Conservation (phyloP, 2,888 invertebrate species). For the Lasioglossum lativentre region DNA sequence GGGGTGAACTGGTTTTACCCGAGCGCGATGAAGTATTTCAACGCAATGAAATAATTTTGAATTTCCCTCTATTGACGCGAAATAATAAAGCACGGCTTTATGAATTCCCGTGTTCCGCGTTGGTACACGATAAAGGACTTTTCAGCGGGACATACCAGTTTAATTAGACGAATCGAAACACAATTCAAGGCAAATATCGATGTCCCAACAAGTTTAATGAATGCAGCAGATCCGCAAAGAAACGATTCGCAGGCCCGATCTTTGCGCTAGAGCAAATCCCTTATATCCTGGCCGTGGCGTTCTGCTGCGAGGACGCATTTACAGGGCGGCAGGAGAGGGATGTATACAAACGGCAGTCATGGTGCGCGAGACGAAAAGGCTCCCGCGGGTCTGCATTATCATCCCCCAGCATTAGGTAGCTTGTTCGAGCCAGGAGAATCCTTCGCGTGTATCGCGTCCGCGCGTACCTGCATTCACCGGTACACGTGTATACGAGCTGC, state of each 20-base stretch:
- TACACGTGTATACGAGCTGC: conserved; percentile 71
- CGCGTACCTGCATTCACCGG: conserved; percentile 56
- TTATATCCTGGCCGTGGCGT: conserved; percentile 33
- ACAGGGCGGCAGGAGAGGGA: conserved; percentile 17
- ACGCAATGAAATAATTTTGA: not conserved
- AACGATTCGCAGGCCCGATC: not conserved
- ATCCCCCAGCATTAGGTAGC: conserved; percentile 73
- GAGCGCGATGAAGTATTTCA: not conserved
- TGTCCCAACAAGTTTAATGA: not conserved
- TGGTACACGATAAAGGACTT: not conserved
- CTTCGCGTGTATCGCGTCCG: conserved; percentile 61
- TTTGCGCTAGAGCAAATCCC: conserved; percentile 9
- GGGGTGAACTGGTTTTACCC: not conserved
- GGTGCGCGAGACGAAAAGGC: conserved; percentile 71
- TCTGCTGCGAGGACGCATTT: conserved; percentile 32
- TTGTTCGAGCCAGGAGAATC: conserved; percentile 55
- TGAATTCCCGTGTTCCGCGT: not conserved
- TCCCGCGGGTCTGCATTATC: conserved; percentile 78
- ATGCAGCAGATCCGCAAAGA: not conserved
- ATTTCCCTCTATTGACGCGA: not conserved
- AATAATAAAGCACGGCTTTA: not conserved
- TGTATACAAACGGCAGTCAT: conserved; percentile 42
- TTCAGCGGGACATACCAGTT: not conserved
- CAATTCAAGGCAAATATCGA: not conserved
- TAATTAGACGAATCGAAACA: not conserved